Base-by-base conservation (phyloP, 2,113 vertebrate species). In the Passer montanus region DNA sequence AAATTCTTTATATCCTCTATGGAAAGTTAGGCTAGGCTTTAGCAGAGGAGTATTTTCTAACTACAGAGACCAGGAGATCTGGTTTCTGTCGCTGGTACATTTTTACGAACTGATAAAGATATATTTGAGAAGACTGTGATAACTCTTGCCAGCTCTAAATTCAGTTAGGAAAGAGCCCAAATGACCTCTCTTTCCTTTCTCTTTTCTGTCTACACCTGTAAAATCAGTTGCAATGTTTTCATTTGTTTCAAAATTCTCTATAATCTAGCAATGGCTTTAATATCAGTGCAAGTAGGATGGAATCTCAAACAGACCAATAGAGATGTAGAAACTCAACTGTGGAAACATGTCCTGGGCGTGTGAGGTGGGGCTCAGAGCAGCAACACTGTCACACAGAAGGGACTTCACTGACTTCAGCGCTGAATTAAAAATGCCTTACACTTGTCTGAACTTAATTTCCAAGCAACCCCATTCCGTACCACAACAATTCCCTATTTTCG, bases 401-500 rank as follows among this genome's bases (percentile, higher is more conserved):
- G 27, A 23, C 15, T 68, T 47, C 8, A 20, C 20, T 62, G 41
- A 49, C 47, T 26, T 73, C 35, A 73, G 10, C 23, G 16, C 24
- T 41, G 33, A 72, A 77, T 31, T 63, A 31, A 87, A 78, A 62
- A 31, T 41, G 8, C 35, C 69, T 93, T 64, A 41, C 21, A 13
- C 28, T 60, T 84, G 19, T 95, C 60, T 93, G 26, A 67, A 90
- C 24, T 94, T 72, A 87, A 90, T 89, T 70, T 93, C 96, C 98
- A 96, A 98, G 98, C 15, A 96, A 91, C 44, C 44, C 85, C 47
- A 41, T 98, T 41, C 95, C 79, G 0, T 37, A 84, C 49, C 56
- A 97, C 11, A 95, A 96, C 11, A 96, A 92, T 14, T 63, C 82
- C 31, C 43, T 99, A 28, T 93, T 98, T 93, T 98, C 99, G 31